Evolutionary conservation across 1,140 invertebrate genomes (phyloP).

Genomic region (Hermatobates lingyangjiaoensis): DNA sequence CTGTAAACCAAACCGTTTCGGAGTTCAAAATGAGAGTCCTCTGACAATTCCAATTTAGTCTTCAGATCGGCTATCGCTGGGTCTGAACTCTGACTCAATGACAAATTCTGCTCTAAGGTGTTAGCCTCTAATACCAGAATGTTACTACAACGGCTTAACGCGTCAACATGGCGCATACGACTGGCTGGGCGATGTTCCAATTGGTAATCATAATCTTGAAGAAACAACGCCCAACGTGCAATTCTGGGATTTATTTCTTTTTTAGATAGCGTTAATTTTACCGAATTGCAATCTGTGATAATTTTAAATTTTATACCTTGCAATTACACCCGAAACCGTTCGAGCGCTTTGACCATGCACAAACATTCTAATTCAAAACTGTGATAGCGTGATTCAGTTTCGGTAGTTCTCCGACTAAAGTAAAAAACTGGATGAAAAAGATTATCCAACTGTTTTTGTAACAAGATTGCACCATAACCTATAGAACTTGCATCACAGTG

Average conservation of each 20-base stretch:
- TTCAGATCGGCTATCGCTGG: not conserved
- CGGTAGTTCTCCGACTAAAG: conserved; percentile 23
- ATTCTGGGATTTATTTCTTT: not conserved
- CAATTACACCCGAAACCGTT: conserved; percentile 29
- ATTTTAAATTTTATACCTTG: conserved; percentile 19
- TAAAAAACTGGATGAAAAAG: conserved; percentile 24
- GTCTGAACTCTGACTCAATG: not conserved
- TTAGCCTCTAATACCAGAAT: not conserved
- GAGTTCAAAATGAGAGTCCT: not conserved
- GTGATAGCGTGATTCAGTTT: conserved; percentile 24
- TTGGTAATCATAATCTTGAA: not conserved
- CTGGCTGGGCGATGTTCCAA: not conserved
- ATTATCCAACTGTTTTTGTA: conserved; percentile 19
- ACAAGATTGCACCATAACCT: conserved; percentile 19
- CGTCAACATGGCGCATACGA: not conserved
- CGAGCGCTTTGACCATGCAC: conserved; percentile 27
- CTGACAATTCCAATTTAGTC: not conserved
- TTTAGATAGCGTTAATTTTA: not conserved
- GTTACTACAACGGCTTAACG: not conserved
- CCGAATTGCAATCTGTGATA: not conserved
- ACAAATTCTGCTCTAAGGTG: not conserved
- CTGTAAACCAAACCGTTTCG: not conserved
- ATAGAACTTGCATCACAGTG: conserved; percentile 7
- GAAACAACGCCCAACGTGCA: not conserved
- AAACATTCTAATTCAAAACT: conserved; percentile 30